Conservation (phyloP, 2,888 invertebrate species). For the Ligdia adustata region DNA sequence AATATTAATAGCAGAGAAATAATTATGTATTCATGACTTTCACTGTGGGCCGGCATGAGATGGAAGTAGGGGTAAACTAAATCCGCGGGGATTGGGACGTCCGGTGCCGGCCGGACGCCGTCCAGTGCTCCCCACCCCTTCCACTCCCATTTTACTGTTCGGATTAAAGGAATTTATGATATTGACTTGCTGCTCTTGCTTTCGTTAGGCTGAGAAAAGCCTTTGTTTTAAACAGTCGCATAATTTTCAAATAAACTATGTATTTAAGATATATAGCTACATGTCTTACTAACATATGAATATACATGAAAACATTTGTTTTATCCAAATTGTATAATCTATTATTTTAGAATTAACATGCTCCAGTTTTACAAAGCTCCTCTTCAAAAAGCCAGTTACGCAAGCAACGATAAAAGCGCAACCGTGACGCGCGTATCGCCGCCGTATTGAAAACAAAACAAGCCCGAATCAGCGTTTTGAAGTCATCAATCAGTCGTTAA, state of each 20-base stretch:
- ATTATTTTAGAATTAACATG: neutral
- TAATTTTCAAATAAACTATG: no score
- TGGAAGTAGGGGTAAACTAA: constrained; percentile 51
- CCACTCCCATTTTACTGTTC: constrained; percentile 36
- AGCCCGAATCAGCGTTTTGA: constrained; percentile 54
- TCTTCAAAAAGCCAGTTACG: constrained; percentile 3
- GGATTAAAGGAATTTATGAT: constrained; percentile 38
- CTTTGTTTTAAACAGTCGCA: no score
- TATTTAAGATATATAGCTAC: no score
- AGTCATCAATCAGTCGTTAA: constrained; percentile 77
- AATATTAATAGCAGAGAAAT: constrained; percentile 82
- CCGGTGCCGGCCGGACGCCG: constrained; percentile 35
- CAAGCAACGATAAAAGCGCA: constrained; percentile 3
- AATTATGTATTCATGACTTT: constrained; percentile 82
- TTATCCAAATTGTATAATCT: neutral
- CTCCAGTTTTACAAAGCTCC: neutral
- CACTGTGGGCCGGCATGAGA: constrained; percentile 48
- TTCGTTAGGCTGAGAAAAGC: no score
- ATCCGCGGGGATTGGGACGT: constrained; percentile 54
- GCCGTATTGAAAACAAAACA: constrained; percentile 45
- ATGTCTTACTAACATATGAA: no score
- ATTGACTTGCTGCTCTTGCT: constrained; percentile 24
- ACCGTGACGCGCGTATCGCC: constrained; percentile 23
- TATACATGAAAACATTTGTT: no score
- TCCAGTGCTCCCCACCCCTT: constrained; percentile 28